Evolutionary conservation across 2,113 vertebrate genomes (phyloP).

Genomic region (Corythaixoides concolor): DNA sequence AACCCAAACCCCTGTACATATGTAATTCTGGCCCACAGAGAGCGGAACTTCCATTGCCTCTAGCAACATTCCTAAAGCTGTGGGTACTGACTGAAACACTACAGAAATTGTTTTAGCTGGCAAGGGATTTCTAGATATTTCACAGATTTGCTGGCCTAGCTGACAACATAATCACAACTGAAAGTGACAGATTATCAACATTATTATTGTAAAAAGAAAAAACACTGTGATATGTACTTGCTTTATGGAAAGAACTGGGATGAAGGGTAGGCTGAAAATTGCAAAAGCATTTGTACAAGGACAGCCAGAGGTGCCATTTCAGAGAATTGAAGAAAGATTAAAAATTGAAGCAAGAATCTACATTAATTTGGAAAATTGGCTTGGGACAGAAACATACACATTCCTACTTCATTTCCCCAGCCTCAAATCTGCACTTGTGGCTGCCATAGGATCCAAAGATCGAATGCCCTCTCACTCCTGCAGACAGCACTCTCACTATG

Average conservation of each 20-base stretch:
- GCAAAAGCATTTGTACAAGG: slow-evolving; percentile 3
- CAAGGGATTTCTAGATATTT: slow-evolving; percentile 75
- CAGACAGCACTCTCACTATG: not conserved
- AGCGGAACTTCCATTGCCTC: slow-evolving; percentile 55
- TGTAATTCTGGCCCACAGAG: slow-evolving; percentile 34
- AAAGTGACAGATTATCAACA: slow-evolving; percentile 77
- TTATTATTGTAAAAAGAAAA: slow-evolving; percentile 71
- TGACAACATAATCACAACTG: slow-evolving; percentile 79
- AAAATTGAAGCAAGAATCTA: slow-evolving; percentile 2
- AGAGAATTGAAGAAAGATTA: not conserved
- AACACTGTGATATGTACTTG: slow-evolving; percentile 49
- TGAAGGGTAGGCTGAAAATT: slow-evolving; percentile 29
- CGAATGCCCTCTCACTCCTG: not conserved
- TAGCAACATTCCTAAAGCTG: slow-evolving; percentile 61
- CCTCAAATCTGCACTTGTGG: not conserved
- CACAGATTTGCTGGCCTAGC: slow-evolving; percentile 75
- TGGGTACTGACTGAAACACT: slow-evolving; percentile 67
- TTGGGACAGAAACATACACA: not conserved
- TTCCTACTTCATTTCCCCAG: not conserved
- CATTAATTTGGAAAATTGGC: not conserved
- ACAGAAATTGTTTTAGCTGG: slow-evolving; percentile 69
- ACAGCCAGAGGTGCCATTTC: not conserved
- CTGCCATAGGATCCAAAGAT: not conserved
- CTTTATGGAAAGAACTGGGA: slow-evolving; percentile 49
- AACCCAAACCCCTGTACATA: slow-evolving; percentile 4